Conservation (phyloP, 2,113 vertebrate species). For the Piaya cayana region DNA sequence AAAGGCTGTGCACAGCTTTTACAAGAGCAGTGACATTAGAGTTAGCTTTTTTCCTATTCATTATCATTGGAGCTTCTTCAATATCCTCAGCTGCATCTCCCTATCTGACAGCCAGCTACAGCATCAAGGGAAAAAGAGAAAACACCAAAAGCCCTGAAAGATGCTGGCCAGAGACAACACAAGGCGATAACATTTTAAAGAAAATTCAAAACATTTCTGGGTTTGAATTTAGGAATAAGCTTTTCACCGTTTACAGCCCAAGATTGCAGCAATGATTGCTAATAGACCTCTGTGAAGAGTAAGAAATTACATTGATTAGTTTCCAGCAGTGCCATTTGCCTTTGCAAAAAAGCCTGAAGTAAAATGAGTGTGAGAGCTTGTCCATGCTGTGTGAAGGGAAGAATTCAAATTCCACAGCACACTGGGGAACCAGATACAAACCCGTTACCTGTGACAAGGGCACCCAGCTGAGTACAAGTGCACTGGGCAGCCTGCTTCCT, state of each 20-base stretch:
- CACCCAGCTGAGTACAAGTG: neutral
- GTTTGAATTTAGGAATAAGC: slow-evolving; percentile 3
- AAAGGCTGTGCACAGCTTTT: neutral
- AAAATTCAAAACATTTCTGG: slow-evolving; percentile 16
- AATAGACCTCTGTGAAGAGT: slow-evolving; percentile 60
- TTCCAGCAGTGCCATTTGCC: slow-evolving; percentile 70
- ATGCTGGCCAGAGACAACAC: neutral
- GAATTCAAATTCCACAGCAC: slow-evolving; percentile 60
- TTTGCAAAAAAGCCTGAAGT: slow-evolving; percentile 56
- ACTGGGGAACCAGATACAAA: slow-evolving; percentile 7
- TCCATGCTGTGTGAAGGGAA: slow-evolving; percentile 50
- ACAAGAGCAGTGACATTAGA: neutral
- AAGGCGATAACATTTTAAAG: neutral
- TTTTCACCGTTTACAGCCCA: neutral
- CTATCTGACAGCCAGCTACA: neutral
- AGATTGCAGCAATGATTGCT: slow-evolving; percentile 54
- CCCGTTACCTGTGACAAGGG: slow-evolving; percentile 41
- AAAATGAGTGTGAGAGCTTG: slow-evolving; percentile 38
- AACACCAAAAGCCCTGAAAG: neutral
- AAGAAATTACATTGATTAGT: slow-evolving; percentile 71
- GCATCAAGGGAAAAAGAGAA: neutral
- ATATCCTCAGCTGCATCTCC: slow-evolving; percentile 6
- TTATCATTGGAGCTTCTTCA: neutral
- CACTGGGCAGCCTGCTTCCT: neutral
- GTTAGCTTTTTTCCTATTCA: neutral